phyloP scores from a whole-genome alignment of 1,140 invertebrate genomes.

The Calephelis virginiensis region DNA sequence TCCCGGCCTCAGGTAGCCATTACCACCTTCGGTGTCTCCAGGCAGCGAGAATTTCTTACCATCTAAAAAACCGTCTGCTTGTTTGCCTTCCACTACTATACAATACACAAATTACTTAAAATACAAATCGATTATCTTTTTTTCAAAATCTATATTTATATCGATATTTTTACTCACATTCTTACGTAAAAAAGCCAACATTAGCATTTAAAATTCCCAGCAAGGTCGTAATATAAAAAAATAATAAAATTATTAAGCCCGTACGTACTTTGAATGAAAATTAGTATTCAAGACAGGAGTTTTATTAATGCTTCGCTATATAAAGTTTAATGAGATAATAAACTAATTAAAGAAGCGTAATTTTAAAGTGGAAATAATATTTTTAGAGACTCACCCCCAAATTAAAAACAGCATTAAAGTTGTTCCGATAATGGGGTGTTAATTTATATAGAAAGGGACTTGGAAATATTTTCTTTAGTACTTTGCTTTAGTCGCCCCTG shows the following conservation, averaged over 20 bases:
- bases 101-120: no score
- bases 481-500: no score
- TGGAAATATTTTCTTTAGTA: no score
- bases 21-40: no score
- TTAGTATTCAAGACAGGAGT: constrained; percentile 6
- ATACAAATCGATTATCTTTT: no score
- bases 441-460: no score
- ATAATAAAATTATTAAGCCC: constrained; percentile 13
- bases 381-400: not conserved
- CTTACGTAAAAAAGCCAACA: constrained; percentile 8
- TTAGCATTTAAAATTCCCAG: not conserved
- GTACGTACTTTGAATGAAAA: constrained; percentile 9
- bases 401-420: not conserved
- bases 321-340: constrained; percentile 16
- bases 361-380: constrained; percentile 14
- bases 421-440: no score
- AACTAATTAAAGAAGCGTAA: constrained; percentile 1
- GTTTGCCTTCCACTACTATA: no score
- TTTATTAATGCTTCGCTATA: constrained; percentile 5
- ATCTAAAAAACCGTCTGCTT: no score
- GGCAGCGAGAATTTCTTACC: no score
- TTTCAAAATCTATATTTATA: not conserved
- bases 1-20: no score
- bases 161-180: not conserved
- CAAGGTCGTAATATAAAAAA: constrained; percentile 11